Conservation (phyloP, 2,888 invertebrate genomes). For the Drosophila atripex region DNA sequence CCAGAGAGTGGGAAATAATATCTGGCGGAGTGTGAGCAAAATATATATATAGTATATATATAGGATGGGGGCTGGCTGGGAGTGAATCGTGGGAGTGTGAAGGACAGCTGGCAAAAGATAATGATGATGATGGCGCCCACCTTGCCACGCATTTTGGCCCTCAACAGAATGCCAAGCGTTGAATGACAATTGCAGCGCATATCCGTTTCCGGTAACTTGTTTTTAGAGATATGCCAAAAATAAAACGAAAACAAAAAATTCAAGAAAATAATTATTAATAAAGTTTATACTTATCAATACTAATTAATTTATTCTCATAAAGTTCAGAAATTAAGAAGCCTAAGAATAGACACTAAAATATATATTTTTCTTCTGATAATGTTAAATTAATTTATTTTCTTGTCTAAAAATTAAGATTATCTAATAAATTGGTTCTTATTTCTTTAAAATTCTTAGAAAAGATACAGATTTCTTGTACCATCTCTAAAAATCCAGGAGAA, state of each 20-base stretch:
- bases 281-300: neutral
- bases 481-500: constrained; percentile 5
- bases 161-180: constrained; percentile 42
- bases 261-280: neutral
- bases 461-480: neutral
- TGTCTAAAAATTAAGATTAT: too few relatives aligned
- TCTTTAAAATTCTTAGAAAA: too few relatives aligned
- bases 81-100: constrained; percentile 15
- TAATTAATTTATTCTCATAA: too few relatives aligned
- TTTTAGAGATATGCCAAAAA: constrained; percentile 26
- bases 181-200: constrained; percentile 77
- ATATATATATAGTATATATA: neutral
- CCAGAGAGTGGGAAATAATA: constrained; percentile 26
- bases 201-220: constrained; percentile 65
- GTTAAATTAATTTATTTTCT: too few relatives aligned
- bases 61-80: neutral
- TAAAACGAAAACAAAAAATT: too few relatives aligned
- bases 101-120: constrained; percentile 35
- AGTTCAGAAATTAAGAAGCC: too few relatives aligned
- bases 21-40: constrained; percentile 32
- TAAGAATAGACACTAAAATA: too few relatives aligned
- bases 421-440: too few relatives aligned
- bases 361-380: too few relatives aligned
- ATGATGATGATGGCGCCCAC: constrained; percentile 57
- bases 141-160: constrained; percentile 40